These are phyloP conservation scores for Trichomycterus rosablanca DNA, from an alignment of 2,113 vertebrate species.

Conservation along the genomic window DNA sequence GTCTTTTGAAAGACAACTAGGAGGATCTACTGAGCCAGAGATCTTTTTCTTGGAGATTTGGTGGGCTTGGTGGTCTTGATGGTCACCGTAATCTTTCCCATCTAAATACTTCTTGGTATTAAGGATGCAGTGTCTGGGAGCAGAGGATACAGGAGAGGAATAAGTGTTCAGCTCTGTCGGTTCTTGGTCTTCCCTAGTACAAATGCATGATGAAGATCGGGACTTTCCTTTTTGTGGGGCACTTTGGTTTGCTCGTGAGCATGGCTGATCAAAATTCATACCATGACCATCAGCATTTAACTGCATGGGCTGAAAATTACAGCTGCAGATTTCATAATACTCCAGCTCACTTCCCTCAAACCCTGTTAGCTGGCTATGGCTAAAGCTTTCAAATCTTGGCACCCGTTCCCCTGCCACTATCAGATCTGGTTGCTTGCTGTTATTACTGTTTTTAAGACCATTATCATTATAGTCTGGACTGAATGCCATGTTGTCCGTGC, in stretches of 20 bases:
- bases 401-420: slow-evolving; percentile 28
- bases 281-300: slow-evolving; percentile 8
- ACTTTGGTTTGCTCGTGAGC: background rate
- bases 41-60: slow-evolving; percentile 24
- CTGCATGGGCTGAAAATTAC: slow-evolving; percentile 45
- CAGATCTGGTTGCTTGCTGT: slow-evolving; percentile 35
- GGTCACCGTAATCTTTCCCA: too few species aligned
- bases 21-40: slow-evolving; percentile 42
- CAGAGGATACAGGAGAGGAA: too few species aligned
- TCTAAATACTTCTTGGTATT: too few species aligned
- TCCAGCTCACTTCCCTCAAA: slow-evolving; percentile 51
- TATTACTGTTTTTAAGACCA: slow-evolving; percentile 1
- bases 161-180: too few species aligned
- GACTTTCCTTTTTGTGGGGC: background rate
- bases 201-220: background rate
- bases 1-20: slow-evolving; percentile 54
- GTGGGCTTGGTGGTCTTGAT: background rate
- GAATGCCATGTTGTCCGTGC: slow-evolving; percentile 52
- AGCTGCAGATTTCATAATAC: slow-evolving; percentile 58
- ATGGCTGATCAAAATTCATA: background rate
- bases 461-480: slow-evolving; percentile 36
- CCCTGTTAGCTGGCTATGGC: slow-evolving; percentile 24
- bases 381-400: slow-evolving; percentile 34
- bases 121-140: too few species aligned
- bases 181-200: too few species aligned